Percentiles rank a stretch among this genome's conserved stretches.
Evolutionary conservation across 2,888 invertebrate genomes (phyloP).

Genomic region (Parascotia fuliginaria): DNA sequence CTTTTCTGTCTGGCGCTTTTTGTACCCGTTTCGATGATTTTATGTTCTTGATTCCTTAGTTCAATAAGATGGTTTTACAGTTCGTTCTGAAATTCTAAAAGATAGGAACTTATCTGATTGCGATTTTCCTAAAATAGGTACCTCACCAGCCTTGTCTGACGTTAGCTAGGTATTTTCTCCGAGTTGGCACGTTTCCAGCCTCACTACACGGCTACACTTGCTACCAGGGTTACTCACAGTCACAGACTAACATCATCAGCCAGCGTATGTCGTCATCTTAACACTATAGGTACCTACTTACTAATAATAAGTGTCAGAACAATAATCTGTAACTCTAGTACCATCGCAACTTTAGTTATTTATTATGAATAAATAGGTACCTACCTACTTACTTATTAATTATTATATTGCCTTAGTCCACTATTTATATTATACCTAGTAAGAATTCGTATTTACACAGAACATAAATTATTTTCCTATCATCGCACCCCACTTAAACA

Average conservation of each 20-base stretch:
- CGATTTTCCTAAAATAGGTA: conserved; percentile 43
- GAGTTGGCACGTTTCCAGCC: conserved; percentile 43
- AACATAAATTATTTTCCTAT: conserved; percentile 7
- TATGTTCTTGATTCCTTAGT: no score
- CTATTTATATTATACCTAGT: no score
- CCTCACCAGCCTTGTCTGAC: conserved; percentile 37
- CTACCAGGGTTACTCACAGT: conserved; percentile 31
- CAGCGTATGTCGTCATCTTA: conserved; percentile 6
- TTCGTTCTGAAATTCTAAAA: conserved; percentile 4
- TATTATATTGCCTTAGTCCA: no score
- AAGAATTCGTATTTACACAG: conserved; percentile 1
- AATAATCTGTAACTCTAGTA: background rate
- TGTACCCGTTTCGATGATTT: no score
- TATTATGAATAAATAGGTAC: background rate
- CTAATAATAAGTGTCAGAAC: background rate
- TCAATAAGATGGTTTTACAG: background rate
- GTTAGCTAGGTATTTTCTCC: conserved; percentile 40
- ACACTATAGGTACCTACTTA: background rate
- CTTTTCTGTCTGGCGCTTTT: no score
- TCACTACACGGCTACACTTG: background rate
- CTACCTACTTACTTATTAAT: no score
- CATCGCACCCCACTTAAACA: conserved; percentile 9
- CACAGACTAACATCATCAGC: conserved; percentile 4
- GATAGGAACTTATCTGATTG: conserved; percentile 12
- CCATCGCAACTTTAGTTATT: background rate